Base-by-base conservation (phyloP, 1,140 invertebrate genomes). In the Drosophila asahinai region DNA sequence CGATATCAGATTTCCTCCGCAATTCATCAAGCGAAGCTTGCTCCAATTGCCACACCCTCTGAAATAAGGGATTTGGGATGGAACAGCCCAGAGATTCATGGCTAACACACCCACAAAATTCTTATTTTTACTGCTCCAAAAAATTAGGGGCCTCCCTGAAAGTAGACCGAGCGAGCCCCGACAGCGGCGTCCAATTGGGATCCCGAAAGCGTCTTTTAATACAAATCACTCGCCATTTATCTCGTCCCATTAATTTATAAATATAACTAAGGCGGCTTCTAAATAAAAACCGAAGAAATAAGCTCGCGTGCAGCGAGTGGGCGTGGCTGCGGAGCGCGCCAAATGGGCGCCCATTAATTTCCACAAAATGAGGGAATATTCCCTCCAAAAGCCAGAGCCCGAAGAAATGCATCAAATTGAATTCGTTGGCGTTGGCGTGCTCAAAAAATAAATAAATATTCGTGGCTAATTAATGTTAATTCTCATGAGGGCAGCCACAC, bases 311-410 rank as follows among this genome's bases (percentile, higher is more conserved):
- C 75, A 49, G 64, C 19, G 80, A 86, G 86, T 70, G 86, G 86
- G 86, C 86, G 86, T 80, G 86, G 65, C 62, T 15, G 61, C 58
- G 59, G 67, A 77, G 67, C 47, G 54, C 60, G 81, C 79, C 86
- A 90, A 90, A 90, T 90, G 86, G 72, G 68, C 79, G 76, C 86
- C 80, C 86, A 90, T 90, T 90, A 90, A 90, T 90, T 90, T 86
- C 54, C 75, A 77, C 78, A 82, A 90, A 90, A 90, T 90, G 68
- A 82, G 72, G 42, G 57, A 70, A 43, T 36, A 80, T 86, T 86
- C 19, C 19, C 14, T 40, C 52, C 59, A 68, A 86, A 84, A 82
- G 12, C 54, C 2, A 55, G 64, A 73, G 78, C 73, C 54, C 61
- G 49, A 79, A 77, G 60, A 81, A 86, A 77, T 77, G 78, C 67